phyloP scores from a whole-genome alignment of 1,140 invertebrate genomes.

The Drosophila pandora region DNA sequence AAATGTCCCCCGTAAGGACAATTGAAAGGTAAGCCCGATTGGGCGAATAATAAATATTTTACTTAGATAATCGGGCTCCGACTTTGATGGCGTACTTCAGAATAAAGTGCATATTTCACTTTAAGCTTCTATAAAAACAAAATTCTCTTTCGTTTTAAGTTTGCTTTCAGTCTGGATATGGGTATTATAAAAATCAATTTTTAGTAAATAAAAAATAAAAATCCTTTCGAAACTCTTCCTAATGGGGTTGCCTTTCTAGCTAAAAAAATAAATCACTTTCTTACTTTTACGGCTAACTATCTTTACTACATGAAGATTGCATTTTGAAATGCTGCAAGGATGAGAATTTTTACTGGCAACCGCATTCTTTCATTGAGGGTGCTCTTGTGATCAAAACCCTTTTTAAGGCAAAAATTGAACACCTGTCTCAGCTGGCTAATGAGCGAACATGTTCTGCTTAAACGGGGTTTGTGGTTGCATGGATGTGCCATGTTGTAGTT shows the following conservation, averaged over 20 bases:
- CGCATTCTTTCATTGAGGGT: background rate
- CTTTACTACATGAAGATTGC: background rate
- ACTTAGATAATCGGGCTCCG: background rate
- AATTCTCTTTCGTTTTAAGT: background rate
- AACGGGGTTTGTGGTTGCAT: slow-evolving; percentile 13
- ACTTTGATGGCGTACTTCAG: background rate
- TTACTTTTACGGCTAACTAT: too few relatives aligned
- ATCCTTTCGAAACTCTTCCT: too few relatives aligned
- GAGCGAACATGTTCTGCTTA: slow-evolving; percentile 5
- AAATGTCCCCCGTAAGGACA: slow-evolving; percentile 30
- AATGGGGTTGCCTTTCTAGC: too few relatives aligned
- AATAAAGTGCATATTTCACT: background rate
- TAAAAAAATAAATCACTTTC: too few relatives aligned
- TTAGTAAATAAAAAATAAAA: background rate
- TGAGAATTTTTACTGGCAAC: background rate
- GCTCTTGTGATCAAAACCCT: background rate
- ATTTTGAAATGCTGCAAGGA: background rate
- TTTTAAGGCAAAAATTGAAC: slow-evolving; percentile 1
- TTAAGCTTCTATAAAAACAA: background rate
- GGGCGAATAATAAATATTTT: slow-evolving; percentile 7
- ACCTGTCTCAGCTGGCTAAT: background rate
- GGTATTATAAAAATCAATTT: background rate
- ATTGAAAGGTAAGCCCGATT: slow-evolving; percentile 21
- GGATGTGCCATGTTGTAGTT: slow-evolving; percentile 31
- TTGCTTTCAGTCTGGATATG: background rate